Base-by-base conservation (phyloP, 2,113 vertebrate species). In the Hydrochoerus hydrochaeris region DNA sequence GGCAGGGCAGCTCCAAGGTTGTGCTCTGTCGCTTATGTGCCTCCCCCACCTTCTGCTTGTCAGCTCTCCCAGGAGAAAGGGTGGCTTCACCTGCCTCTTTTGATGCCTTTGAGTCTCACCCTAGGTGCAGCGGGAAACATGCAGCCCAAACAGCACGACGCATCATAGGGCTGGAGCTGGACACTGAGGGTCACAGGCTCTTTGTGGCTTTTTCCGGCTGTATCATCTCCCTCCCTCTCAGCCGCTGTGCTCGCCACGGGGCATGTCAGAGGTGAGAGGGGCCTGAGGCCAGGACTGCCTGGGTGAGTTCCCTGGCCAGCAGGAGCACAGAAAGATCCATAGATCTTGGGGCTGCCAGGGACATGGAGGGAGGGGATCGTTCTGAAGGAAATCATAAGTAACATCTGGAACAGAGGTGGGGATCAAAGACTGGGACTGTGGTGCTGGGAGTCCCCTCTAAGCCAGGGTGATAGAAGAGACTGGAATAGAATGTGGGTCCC, bases 161-260 rank as follows among this genome's bases (percentile, higher is more conserved):
- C 93, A 98, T 99, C 38, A 97, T 99, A 93, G 99, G 99, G 13
- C 96, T 99, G 63, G 99, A 99, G 98, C 67, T 99, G 98, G 99
- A 99, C 97, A 98, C 98, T 11, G 99, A 99, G 35, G 98, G 99
- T 82, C 99, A 99, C 12, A 98, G 99, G 1, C 94, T 99, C 84
- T 99, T 99, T 20, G 99, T 99, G 96, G 99, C 99, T 16, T 99
- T 99, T 92, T 98, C 99, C 20, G 98, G 99, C 98, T 99, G 99
- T 0, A 98, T 99, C 46, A 98, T 99, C 92, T 98, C 99, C 0
- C 98, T 99, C 69, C 99, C 99, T 1, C 99, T 99, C 90, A 99
- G 99, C 96, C 99, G 98, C 80, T 99, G 99, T 84, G 93, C 98
- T 7, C 95, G 98, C 83, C 99, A 99, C 30, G 98, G 98, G 83